Evolutionary conservation across 1,140 invertebrate species (phyloP), one percentile per base, ranked within the genome.

Genomic region (Trachelipus rathkii): DNA sequence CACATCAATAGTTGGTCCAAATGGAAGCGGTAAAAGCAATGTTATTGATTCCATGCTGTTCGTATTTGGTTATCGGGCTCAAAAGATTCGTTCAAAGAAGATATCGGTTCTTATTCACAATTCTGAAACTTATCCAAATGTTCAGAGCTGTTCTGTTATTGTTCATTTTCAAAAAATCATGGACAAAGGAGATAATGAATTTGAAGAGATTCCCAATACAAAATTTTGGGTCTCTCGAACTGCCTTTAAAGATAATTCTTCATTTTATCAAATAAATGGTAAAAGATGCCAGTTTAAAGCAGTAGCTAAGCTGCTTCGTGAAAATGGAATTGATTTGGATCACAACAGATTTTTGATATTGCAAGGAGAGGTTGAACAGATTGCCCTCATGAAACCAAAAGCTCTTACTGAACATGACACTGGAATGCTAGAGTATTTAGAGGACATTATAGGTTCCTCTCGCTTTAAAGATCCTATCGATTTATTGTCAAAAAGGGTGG

Each of bases 21-120:
- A 99, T 88, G 98, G 98, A n/a, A 98, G 95, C 87, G 98, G 98
- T 0, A 99, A 99, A 84, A 97, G 95, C 79, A 99, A 99, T 86
- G 95, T 99, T 0, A 99, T 99, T 82, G 98, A 99, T 86, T 97
- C 98, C 0, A 95, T 99, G 92, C 87, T 99, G 77, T 99, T 99
- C 89, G 98, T 99, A 0, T 99, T 99, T 89, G 97, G 97, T 10
- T 99, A 96, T 85, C 85, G 96, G 82, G 95, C 97, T 0, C 91
- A 91, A 71, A 98, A 97, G 86, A 97, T 99, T 77, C 89, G 98
- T 44, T 95, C 95, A 0, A 98, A 98, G 86, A 99, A 98, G 84
- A 88, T 99, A 7, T 95, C 93, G 4, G 92, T 93, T 0, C 84
- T 99, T 0, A 92, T 99, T 80, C 97, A 99, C 83, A 96, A 95